Percentiles rank a stretch among this genome's conserved stretches.
These are phyloP conservation scores for Pseudopodoces humilis DNA, from an alignment of 2,113 vertebrate genomes.

Conservation along the genomic window DNA sequence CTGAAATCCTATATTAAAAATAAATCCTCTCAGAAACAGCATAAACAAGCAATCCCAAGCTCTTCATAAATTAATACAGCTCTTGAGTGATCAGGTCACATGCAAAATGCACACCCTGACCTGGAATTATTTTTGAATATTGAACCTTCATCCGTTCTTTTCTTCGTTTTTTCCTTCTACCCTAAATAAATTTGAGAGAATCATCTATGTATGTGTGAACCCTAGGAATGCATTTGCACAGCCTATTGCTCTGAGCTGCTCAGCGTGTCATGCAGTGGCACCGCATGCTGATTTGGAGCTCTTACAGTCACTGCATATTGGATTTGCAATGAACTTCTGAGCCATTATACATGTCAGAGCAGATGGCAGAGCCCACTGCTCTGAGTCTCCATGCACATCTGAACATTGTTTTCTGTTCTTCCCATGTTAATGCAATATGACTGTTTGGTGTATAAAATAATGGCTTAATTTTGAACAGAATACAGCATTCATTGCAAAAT, in stretches of 20 bases:
- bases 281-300: not conserved
- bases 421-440: not conserved
- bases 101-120: not conserved
- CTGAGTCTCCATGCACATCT: not conserved
- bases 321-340: not conserved
- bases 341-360: not conserved
- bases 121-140: not conserved
- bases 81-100: not conserved
- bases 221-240: not conserved
- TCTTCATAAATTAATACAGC: not conserved
- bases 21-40: not conserved
- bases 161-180: not conserved
- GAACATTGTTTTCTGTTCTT: not conserved
- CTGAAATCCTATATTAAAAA: slow-evolving; percentile 2
- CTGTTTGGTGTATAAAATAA: not conserved
- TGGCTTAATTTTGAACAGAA: not conserved
- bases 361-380: not conserved
- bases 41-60: not conserved
- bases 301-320: not conserved
- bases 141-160: not conserved
- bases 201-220: not conserved
- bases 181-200: not conserved
- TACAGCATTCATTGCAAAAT: not conserved
- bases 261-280: not conserved
- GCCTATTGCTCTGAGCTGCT: not conserved